Percentiles rank a stretch among this genome's conserved stretches.
Conservation (phyloP, 2,797 vertebrate species). For the Macropus fuliginosus region DNA sequence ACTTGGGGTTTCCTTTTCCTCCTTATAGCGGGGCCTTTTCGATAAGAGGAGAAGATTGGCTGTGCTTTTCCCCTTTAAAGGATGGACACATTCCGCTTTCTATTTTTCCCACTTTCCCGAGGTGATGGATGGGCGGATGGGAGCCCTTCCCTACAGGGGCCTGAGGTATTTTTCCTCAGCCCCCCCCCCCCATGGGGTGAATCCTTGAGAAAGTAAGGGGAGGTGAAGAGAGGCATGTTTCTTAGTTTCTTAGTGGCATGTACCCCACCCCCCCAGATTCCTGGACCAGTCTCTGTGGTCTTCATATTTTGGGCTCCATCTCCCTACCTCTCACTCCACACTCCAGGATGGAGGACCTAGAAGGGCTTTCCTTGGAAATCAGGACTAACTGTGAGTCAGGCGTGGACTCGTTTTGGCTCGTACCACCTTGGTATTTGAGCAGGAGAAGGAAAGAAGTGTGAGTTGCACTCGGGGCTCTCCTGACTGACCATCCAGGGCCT, state of each 20-base stretch:
- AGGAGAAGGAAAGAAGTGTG: background rate
- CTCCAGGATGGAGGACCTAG: background rate
- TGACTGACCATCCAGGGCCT: background rate
- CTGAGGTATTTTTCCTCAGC: background rate
- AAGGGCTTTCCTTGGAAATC: background rate
- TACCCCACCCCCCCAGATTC: background rate
- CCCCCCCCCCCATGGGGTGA: background rate
- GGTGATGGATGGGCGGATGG: background rate
- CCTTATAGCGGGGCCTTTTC: background rate
- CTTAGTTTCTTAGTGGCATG: background rate
- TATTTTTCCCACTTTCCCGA: background rate
- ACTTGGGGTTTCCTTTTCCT: background rate
- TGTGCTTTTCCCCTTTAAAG: background rate
- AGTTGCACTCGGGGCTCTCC: background rate
- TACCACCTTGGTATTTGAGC: background rate
- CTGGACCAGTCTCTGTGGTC: background rate
- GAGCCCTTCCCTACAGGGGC: background rate
- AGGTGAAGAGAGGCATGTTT: background rate
- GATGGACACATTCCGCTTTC: background rate
- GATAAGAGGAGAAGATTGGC: background rate
- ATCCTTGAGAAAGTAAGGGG: background rate
- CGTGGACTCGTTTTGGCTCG: background rate
- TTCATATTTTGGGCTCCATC: background rate
- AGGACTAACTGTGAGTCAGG: background rate
- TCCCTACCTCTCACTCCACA: background rate